phyloP scores from a whole-genome alignment of 2,113 vertebrate genomes.

The Centropus unirufus region DNA sequence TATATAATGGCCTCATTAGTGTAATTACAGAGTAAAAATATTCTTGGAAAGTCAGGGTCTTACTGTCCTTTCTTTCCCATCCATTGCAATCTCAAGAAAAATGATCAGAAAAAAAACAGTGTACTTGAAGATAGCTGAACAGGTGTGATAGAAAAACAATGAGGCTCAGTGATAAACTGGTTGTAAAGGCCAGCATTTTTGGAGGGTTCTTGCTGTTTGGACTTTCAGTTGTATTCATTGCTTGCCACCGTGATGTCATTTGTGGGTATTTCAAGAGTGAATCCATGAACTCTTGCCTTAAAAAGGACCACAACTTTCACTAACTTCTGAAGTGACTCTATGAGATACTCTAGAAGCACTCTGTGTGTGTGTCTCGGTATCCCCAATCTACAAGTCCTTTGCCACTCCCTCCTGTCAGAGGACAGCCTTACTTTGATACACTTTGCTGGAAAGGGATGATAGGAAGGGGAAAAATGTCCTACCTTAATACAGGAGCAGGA shows the following conservation, averaged over 20 bases:
- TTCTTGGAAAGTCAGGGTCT: not conserved
- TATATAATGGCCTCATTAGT: not conserved
- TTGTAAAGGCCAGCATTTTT: not conserved
- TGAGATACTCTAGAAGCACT: not conserved
- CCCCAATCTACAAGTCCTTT: not conserved
- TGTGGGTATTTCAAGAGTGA: conserved; percentile 70
- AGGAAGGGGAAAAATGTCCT: not conserved
- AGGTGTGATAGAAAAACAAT: not conserved
- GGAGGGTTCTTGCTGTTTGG: not conserved
- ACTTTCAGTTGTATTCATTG: conserved; percentile 73
- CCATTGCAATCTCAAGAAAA: not conserved
- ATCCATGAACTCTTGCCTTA: not conserved
- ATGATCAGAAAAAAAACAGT: not conserved
- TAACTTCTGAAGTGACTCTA: not conserved
- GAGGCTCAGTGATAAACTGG: not conserved
- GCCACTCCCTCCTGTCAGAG: not conserved
- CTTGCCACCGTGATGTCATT: conserved; percentile 74
- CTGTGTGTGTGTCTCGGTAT: conserved; percentile 52
- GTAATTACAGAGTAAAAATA: not conserved
- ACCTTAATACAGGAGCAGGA: not conserved
- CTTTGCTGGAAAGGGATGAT: not conserved
- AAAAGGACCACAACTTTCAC: not conserved
- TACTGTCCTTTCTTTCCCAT: not conserved
- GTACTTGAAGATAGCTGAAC: not conserved
- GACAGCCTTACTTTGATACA: not conserved